Conservation (phyloP, 2,797 vertebrate genomes). For the Tadarida brasiliensis region DNA sequence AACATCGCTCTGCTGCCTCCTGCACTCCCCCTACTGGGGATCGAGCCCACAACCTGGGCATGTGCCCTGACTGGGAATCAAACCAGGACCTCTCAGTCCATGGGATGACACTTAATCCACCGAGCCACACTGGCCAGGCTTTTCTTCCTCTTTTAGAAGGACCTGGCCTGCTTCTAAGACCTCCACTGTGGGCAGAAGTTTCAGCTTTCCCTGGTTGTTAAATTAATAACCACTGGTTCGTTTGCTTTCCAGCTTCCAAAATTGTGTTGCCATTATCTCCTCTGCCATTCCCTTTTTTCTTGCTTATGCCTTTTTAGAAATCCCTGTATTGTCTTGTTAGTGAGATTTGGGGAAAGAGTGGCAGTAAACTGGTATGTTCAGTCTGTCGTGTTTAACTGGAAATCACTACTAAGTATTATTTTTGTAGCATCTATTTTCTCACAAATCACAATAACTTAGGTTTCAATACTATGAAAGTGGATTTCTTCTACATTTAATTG, state of each 20-base stretch:
- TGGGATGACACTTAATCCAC: no score
- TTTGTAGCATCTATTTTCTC: neutral
- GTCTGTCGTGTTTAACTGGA: conserved; percentile 1
- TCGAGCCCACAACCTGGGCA: no score
- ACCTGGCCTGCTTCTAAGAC: neutral
- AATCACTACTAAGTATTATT: neutral
- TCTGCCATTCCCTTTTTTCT: neutral
- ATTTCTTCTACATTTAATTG: neutral
- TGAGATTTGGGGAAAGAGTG: neutral
- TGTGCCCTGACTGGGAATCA: no score
- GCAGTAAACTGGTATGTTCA: neutral
- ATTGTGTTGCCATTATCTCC: neutral
- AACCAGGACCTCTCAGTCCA: no score
- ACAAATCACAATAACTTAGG: neutral
- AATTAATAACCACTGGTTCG: neutral
- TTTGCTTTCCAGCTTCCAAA: conserved; percentile 27
- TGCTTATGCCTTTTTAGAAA: conserved; percentile 20
- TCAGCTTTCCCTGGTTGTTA: neutral
- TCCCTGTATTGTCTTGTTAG: neutral
- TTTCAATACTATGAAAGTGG: neutral
- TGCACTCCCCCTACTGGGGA: no score
- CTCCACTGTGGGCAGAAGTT: neutral
- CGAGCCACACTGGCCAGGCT: no score
- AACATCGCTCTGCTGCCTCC: no score
- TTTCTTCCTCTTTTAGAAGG: neutral